Percentiles rank a stretch among this genome's conserved stretches.
These are phyloP conservation scores for Sympetrum striolatum DNA, from an alignment of 2,888 invertebrate species.

Conservation along the genomic window DNA sequence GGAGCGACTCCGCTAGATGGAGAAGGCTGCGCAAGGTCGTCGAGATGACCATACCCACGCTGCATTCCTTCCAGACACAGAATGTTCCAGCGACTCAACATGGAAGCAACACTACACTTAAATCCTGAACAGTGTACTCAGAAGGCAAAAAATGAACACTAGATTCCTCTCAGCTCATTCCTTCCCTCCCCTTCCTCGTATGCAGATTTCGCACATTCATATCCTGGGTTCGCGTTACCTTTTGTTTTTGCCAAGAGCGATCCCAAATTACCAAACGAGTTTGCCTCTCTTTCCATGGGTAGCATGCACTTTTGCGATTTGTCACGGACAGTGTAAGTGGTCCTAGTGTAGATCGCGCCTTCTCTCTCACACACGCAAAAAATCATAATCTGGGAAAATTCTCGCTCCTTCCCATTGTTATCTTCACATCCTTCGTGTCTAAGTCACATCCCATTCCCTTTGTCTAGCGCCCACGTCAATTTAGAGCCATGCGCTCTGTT, in stretches of 20 bases:
- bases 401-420: background rate
- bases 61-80: background rate
- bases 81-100: background rate
- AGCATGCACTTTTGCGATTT: background rate
- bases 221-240: background rate
- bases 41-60: background rate
- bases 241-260: background rate
- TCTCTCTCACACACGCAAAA: background rate
- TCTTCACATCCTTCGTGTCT: background rate
- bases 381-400: background rate
- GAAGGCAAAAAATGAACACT: background rate
- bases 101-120: background rate
- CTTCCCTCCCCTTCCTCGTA: background rate
- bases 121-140: background rate
- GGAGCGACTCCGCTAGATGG: slow-evolving; percentile 13
- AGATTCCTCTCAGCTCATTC: background rate
- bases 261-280: background rate
- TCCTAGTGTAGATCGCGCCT: background rate
- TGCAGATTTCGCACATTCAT: background rate
- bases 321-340: background rate
- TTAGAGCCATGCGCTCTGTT: background rate
- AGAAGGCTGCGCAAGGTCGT: background rate
- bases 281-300: background rate
- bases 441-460: background rate
- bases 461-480: background rate